Evolutionary conservation across 92 coral and sea anemone species (phyloP).

Genomic region (Zoanthus sansibaricus): DNA sequence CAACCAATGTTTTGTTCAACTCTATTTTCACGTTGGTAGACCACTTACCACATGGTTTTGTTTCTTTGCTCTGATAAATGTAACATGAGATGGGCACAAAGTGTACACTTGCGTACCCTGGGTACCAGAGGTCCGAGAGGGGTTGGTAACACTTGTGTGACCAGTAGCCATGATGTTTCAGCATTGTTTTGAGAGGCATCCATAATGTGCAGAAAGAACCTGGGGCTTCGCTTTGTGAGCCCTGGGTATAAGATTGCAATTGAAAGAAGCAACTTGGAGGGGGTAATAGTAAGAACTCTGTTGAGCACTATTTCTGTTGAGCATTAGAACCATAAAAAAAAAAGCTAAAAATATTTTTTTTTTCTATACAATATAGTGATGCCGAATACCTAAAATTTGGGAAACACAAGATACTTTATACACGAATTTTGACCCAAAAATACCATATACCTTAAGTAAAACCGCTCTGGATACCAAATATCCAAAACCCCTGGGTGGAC

Average conservation of each 20-base stretch:
- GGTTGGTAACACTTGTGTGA: too few relatives aligned
- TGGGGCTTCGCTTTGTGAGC: slow-evolving; percentile 29
- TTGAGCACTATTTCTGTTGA: too few relatives aligned
- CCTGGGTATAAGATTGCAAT: slow-evolving; percentile 50
- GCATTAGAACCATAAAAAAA: too few relatives aligned
- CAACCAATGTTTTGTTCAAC: slow-evolving; percentile 38
- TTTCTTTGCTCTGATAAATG: slow-evolving; percentile 48
- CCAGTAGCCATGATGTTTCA: slow-evolving; percentile 46
- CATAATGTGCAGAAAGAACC: slow-evolving; percentile 45
- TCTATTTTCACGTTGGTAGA: slow-evolving; percentile 53
- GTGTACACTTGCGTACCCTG: slow-evolving; percentile 33
- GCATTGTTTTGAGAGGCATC: too few relatives aligned
- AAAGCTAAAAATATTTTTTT: not conserved
- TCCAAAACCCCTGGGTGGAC: slow-evolving; percentile 42
- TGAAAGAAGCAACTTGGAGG: not conserved
- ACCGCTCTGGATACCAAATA: not conserved
- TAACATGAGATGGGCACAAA: slow-evolving; percentile 55
- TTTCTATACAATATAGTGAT: not conserved
- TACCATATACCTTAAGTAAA: slow-evolving; percentile 40
- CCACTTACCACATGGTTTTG: slow-evolving; percentile 51
- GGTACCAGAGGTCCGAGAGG: too few relatives aligned
- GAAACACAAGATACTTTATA: slow-evolving; percentile 18
- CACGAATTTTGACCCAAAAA: slow-evolving; percentile 29
- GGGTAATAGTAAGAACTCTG: not conserved
- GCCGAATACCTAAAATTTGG: slow-evolving; percentile 8